These are phyloP conservation scores for Prunella himalayana DNA, from an alignment of 2,113 vertebrate species.

Conservation along the genomic window DNA sequence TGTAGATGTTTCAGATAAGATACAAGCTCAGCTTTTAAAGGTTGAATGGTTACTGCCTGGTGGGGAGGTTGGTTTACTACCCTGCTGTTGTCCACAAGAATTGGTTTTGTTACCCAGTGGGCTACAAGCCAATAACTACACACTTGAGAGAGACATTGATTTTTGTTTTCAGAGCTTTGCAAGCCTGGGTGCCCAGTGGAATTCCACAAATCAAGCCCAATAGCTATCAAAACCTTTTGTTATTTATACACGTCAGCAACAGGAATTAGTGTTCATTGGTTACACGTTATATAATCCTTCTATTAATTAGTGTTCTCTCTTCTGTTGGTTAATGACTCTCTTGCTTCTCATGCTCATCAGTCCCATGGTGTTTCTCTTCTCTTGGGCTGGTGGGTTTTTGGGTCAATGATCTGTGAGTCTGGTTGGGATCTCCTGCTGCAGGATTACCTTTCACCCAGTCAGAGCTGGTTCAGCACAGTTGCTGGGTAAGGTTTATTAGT, in stretches of 20 bases:
- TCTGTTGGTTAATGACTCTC: background rate
- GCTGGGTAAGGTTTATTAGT: background rate
- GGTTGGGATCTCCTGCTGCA: background rate
- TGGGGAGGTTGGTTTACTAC: background rate
- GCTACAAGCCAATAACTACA: background rate
- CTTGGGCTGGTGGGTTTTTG: background rate
- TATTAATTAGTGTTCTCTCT: background rate
- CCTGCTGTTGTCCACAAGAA: background rate
- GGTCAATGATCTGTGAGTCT: rapidly evolving
- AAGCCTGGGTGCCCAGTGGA: background rate
- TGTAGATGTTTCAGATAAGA: background rate
- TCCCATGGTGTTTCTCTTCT: background rate
- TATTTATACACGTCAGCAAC: background rate
- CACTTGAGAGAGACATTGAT: background rate
- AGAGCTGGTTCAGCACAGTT: background rate
- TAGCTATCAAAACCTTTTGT: background rate
- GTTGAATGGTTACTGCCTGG: background rate
- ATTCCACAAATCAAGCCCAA: background rate
- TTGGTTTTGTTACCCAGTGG: background rate
- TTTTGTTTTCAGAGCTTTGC: background rate
- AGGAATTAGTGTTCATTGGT: background rate
- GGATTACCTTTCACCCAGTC: background rate
- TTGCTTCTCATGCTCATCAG: background rate
- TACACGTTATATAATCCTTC: background rate
- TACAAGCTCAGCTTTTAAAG: background rate